phyloP scores from a whole-genome alignment of 2,888 invertebrate species.

The Leistus spinibarbis region DNA sequence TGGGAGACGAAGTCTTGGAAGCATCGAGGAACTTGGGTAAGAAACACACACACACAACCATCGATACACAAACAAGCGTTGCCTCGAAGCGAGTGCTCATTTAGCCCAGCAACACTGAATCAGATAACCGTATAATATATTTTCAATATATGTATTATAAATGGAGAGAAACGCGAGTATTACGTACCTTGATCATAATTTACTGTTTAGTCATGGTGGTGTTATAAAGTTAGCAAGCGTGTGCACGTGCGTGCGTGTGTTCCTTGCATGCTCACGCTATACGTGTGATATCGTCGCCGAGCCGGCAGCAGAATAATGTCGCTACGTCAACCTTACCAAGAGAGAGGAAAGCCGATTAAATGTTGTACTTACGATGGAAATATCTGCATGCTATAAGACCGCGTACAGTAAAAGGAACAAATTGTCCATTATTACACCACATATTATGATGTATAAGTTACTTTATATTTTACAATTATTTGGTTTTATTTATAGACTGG shows the following conservation, averaged over 20 bases:
- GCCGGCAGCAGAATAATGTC: neutral
- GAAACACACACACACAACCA: neutral
- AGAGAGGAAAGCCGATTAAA: constrained; percentile 2
- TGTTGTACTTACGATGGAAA: neutral
- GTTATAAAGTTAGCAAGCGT: neutral
- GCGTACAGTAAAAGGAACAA: no score
- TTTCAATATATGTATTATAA: neutral
- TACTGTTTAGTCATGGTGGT: neutral
- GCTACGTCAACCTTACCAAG: constrained; percentile 2
- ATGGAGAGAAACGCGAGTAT: neutral
- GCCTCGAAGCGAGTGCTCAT: constrained; percentile 7
- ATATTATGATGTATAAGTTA: neutral
- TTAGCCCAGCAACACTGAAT: neutral
- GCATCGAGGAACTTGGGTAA: neutral
- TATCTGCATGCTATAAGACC: neutral
- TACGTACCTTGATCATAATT: constrained; percentile 4
- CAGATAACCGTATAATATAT: constrained; percentile 9
- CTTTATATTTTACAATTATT: no score
- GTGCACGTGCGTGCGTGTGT: neutral
- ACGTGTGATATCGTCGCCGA: neutral
- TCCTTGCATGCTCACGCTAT: neutral
- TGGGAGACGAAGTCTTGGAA: no score
- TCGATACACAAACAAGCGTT: neutral
- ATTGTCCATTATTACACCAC: neutral
- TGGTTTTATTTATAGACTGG: no score